A percentile compares a stretch with the other conserved stretches of the same genome.
Conservation (phyloP, 2,888 invertebrate species). For the Ptilodon capucinus region DNA sequence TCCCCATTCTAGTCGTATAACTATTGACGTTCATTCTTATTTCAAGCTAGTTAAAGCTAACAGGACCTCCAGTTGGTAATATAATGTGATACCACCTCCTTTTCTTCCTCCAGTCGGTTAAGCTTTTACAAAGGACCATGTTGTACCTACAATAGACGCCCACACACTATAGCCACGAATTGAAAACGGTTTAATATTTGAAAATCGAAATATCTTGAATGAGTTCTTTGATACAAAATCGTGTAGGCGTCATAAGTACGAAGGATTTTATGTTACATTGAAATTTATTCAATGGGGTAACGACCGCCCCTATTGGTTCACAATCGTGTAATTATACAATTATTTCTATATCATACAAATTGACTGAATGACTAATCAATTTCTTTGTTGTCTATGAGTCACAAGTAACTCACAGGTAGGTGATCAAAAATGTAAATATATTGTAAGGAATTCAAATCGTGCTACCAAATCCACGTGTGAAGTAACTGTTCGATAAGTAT, state of each 20-base stretch:
- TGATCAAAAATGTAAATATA: too few species aligned
- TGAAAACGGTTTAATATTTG: constrained; percentile 16
- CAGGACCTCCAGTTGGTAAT: too few species aligned
- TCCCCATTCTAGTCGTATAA: too few species aligned
- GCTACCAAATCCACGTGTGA: too few species aligned
- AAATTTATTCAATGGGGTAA: constrained; percentile 18
- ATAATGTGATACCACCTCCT: too few species aligned
- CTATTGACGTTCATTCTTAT: too few species aligned
- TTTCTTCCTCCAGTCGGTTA: too few species aligned
- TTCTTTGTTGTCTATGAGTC: too few species aligned
- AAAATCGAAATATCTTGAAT: not conserved
- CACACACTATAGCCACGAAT: constrained; percentile 10
- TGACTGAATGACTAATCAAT: not conserved
- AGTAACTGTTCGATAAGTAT: too few species aligned
- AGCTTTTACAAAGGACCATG: constrained; percentile 21
- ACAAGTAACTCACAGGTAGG: too few species aligned
- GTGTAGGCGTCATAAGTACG: constrained; percentile 24
- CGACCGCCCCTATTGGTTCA: constrained; percentile 8
- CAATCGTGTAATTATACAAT: constrained; percentile 17
- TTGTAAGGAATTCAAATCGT: too few species aligned
- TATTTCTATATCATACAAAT: constrained; percentile 14
- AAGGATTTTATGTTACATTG: constrained; percentile 9
- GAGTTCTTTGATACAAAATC: constrained; percentile 10
- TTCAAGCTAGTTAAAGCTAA: too few species aligned
- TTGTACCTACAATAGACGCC: constrained; percentile 7